Evolutionary conservation across 1,140 invertebrate genomes (phyloP).

Genomic region (Samia ricini): DNA sequence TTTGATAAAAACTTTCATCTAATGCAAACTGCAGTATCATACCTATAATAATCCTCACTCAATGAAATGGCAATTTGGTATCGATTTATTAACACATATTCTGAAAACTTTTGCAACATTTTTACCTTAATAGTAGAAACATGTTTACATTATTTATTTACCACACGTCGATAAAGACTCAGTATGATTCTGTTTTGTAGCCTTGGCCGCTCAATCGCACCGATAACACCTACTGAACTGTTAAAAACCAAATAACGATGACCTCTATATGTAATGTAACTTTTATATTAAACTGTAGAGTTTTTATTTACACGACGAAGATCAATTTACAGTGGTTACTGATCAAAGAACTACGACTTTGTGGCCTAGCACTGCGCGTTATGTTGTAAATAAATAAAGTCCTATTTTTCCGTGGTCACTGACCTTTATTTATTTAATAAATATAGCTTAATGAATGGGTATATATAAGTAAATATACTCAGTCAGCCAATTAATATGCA

Average conservation of each 20-base stretch:
- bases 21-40: too few species aligned
- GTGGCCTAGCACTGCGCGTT: background rate
- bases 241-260: background rate
- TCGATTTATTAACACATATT: too few species aligned
- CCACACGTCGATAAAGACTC: background rate
- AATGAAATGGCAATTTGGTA: too few species aligned
- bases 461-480: too few species aligned
- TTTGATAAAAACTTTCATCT: too few species aligned
- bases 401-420: background rate
- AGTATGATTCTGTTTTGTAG: background rate
- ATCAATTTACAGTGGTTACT: background rate
- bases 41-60: too few species aligned
- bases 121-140: too few species aligned
- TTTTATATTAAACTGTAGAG: background rate
- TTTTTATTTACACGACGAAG: background rate
- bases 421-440: background rate
- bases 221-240: constrained; percentile 7
- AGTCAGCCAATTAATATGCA: too few species aligned
- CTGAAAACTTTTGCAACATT: too few species aligned
- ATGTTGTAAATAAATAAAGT: background rate
- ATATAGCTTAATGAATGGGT: background rate
- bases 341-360: background rate
- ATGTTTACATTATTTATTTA: background rate
- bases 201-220: constrained; percentile 4
- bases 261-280: background rate